phyloP scores from a whole-genome alignment of 2,113 vertebrate species.

The Chaetops frenatus region DNA sequence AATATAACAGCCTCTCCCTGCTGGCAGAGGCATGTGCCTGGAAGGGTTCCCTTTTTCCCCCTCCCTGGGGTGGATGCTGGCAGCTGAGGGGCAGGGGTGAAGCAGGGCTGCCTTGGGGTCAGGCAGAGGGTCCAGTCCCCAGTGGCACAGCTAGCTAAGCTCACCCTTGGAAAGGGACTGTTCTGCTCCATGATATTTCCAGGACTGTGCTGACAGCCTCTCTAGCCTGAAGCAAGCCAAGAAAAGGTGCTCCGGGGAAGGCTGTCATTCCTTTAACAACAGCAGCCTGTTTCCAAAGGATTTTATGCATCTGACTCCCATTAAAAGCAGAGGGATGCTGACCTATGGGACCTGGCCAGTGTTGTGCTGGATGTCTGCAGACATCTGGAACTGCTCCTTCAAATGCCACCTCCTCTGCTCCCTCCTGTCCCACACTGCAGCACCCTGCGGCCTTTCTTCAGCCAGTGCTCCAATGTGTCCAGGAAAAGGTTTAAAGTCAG shows the following conservation, averaged over 20 bases:
- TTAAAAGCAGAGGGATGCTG: neutral
- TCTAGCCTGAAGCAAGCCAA: neutral
- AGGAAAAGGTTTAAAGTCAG: neutral
- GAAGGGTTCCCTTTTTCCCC: neutral
- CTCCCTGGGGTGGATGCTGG: accelerated
- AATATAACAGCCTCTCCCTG: accelerated
- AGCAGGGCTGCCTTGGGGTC: neutral
- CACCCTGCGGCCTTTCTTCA: neutral
- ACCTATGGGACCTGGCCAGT: neutral
- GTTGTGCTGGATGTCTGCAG: accelerated
- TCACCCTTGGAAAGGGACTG: neutral
- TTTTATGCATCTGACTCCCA: neutral
- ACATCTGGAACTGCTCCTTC: neutral
- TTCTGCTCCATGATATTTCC: neutral
- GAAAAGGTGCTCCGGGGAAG: neutral
- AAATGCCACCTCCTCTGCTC: neutral
- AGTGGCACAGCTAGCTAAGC: neutral
- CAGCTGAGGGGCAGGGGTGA: neutral
- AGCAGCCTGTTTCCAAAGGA: neutral
- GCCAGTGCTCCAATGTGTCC: neutral
- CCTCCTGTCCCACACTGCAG: neutral
- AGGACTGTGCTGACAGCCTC: neutral
- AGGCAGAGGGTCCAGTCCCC: neutral
- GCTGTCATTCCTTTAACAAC: neutral
- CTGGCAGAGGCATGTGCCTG: accelerated